phyloP scores from a whole-genome alignment of 1,140 invertebrate species.

The Hyles euphorbiae region DNA sequence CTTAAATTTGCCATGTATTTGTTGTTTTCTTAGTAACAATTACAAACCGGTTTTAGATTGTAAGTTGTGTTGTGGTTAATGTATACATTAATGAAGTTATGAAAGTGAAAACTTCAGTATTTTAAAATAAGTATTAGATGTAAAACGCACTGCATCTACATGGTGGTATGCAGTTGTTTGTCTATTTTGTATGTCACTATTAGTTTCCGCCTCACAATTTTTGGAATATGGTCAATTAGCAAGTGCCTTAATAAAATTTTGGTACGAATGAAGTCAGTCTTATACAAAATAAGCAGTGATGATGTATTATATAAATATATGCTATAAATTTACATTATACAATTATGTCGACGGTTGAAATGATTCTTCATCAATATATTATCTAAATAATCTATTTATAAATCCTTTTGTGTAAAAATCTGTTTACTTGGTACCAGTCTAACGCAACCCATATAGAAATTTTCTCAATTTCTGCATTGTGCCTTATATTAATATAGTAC shows the following conservation, averaged over 20 bases:
- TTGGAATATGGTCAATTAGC: too few relatives aligned
- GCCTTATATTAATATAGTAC: too few relatives aligned
- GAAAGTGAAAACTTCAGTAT: constrained; percentile 17
- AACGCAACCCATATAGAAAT: too few relatives aligned
- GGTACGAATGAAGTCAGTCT: too few relatives aligned
- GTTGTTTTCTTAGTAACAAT: background rate
- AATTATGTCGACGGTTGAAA: background rate
- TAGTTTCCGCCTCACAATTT: too few relatives aligned
- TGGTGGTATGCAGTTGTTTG: constrained; percentile 7
- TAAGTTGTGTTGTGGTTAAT: constrained; percentile 27
- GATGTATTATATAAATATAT: too few relatives aligned
- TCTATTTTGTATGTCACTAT: too few relatives aligned
- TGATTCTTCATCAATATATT: background rate
- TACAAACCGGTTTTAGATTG: constrained; percentile 11
- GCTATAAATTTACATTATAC: background rate
- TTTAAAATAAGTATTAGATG: constrained; percentile 26
- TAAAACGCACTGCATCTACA: constrained; percentile 12
- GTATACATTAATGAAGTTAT: constrained; percentile 23
- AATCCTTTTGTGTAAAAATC: too few relatives aligned
- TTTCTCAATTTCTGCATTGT: too few relatives aligned
- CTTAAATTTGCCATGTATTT: background rate
- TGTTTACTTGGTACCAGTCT: too few relatives aligned
- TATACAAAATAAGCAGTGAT: too few relatives aligned
- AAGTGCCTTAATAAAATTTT: too few relatives aligned
- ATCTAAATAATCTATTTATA: background rate